Evolutionary conservation across 2,797 vertebrate genomes (phyloP).

Genomic region (Cynopterus sphinx): DNA sequence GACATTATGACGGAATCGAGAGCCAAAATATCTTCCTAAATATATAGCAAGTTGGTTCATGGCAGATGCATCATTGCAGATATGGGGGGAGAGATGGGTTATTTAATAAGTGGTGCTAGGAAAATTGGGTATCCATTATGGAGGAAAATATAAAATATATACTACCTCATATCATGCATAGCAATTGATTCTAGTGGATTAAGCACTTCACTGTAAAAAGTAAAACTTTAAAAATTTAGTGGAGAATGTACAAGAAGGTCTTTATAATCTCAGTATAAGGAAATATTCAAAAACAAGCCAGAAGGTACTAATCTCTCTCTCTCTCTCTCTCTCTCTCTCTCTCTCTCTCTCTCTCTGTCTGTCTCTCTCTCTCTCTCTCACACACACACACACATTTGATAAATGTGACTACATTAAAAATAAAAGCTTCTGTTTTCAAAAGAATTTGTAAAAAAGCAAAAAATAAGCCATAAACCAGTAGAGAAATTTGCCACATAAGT

Average conservation of each 20-base stretch:
- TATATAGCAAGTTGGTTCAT: neutral
- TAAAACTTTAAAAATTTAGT: neutral
- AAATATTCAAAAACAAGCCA: neutral
- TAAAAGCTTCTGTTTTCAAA: slow-evolving; percentile 26
- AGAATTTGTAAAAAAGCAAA: slow-evolving; percentile 9
- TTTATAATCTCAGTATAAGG: neutral
- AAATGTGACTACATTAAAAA: neutral
- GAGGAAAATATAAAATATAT: neutral
- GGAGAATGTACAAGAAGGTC: neutral
- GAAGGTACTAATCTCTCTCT: neutral
- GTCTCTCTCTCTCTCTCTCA: neutral
- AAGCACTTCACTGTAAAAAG: neutral
- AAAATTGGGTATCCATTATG: neutral
- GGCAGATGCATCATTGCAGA: neutral
- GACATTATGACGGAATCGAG: neutral
- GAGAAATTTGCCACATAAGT: neutral
- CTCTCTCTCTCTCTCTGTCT: too few species aligned
- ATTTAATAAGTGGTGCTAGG: neutral
- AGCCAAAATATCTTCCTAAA: neutral
- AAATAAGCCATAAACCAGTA: neutral
- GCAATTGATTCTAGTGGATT: neutral
- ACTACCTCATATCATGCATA: neutral
- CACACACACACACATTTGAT: neutral
- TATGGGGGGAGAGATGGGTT: neutral
- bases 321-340: neutral